phyloP scores from a whole-genome alignment of 2,113 vertebrate genomes.

The Panthera tigris region DNA sequence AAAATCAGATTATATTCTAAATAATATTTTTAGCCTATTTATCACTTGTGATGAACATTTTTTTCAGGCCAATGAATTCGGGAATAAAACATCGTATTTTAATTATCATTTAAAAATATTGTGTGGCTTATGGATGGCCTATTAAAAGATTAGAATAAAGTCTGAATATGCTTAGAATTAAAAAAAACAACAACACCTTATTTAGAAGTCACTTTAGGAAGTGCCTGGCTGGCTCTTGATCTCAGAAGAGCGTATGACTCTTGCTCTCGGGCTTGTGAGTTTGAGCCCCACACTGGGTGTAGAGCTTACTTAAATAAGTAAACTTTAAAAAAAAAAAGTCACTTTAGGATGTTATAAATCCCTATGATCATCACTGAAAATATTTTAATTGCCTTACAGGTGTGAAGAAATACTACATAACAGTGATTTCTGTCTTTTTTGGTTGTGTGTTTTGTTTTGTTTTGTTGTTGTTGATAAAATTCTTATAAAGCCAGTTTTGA shows the following conservation, averaged over 20 bases:
- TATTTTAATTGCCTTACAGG: not conserved
- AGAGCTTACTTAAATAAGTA: too few relatives aligned
- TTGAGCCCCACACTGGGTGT: too few relatives aligned
- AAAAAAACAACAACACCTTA: not conserved
- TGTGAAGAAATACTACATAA: constrained; percentile 6
- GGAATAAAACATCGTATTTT: not conserved
- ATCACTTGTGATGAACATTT: not conserved
- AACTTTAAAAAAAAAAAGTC: not conserved
- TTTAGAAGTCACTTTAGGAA: not conserved
- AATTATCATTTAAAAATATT: not conserved
- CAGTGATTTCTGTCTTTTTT: not conserved
- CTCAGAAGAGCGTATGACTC: too few relatives aligned
- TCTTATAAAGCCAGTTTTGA: not conserved
- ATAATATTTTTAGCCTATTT: constrained; percentile 39
- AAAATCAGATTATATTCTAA: constrained; percentile 9
- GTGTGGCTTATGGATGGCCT: not conserved
- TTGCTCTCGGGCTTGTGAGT: too few relatives aligned
- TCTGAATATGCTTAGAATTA: constrained; percentile 25
- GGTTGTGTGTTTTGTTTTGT: not conserved
- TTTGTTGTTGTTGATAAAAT: not conserved
- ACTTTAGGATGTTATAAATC: not conserved
- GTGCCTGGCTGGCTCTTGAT: too few relatives aligned
- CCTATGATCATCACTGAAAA: not conserved
- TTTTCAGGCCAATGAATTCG: constrained; percentile 21
- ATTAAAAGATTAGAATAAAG: not conserved